Percentiles rank a stretch among this genome's conserved stretches.
These are phyloP conservation scores for Sitta carolinensis DNA, from an alignment of 2,797 vertebrate species.

Conservation along the genomic window DNA sequence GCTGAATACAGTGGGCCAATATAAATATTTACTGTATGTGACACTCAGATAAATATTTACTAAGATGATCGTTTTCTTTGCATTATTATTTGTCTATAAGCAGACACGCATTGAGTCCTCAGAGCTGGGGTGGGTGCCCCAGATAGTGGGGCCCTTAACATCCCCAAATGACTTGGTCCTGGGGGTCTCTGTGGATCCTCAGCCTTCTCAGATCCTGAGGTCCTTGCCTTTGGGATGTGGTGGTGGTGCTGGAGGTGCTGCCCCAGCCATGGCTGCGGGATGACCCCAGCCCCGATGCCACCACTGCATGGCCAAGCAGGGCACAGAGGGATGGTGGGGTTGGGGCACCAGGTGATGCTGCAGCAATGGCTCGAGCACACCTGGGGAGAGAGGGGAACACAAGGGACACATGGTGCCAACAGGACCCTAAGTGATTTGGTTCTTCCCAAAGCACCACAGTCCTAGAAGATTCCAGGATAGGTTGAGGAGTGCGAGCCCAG, in stretches of 20 bases:
- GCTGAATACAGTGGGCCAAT: background rate
- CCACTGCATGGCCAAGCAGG: rapidly evolving
- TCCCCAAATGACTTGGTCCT: background rate
- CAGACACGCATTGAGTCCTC: background rate
- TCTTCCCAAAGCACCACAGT: background rate
- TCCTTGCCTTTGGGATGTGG: background rate
- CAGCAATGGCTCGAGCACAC: background rate
- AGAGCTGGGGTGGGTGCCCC: background rate
- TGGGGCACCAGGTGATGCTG: background rate
- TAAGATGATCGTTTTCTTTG: background rate
- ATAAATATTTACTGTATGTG: background rate
- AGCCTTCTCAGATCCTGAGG: too few relatives aligned
- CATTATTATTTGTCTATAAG: background rate
- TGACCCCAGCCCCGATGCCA: background rate
- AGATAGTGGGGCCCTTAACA: background rate
- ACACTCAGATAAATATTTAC: background rate
- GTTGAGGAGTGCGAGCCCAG: background rate
- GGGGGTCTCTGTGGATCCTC: background rate
- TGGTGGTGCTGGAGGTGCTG: background rate
- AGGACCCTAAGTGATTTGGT: background rate
- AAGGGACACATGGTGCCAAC: background rate
- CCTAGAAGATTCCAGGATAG: background rate
- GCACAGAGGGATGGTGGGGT: background rate
- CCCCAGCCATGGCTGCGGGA: background rate
- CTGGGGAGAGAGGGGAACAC: background rate